Evolutionary conservation across 2,797 vertebrate genomes (phyloP).

Genomic region (Pogonophryne albipinna): DNA sequence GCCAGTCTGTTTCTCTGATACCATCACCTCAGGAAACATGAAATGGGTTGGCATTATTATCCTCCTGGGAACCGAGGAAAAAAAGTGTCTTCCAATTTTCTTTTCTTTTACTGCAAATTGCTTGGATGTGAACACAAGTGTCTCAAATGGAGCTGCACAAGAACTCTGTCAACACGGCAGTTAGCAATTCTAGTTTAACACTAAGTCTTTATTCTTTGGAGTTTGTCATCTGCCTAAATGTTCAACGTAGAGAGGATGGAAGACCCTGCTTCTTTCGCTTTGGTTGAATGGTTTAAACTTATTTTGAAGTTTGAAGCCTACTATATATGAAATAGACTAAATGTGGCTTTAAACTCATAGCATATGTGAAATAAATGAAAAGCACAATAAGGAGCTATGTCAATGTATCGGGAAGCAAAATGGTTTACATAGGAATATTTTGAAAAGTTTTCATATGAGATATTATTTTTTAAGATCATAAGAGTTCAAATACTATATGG

Average conservation of each 20-base stretch:
- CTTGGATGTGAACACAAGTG: conserved; percentile 27
- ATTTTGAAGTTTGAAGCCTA: neutral
- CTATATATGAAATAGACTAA: conserved; percentile 6
- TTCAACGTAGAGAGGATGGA: neutral
- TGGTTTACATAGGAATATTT: conserved; percentile 10
- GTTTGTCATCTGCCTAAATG: neutral
- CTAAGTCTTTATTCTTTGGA: neutral
- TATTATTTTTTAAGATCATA: no score
- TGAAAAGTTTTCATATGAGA: neutral
- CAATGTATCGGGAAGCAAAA: neutral
- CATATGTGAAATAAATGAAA: neutral
- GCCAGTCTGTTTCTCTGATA: conserved; percentile 45
- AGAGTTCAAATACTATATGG: neutral
- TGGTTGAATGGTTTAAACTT: neutral
- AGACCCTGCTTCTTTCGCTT: neutral
- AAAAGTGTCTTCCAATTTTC: no score
- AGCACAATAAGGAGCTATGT: neutral
- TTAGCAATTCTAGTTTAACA: conserved; percentile 69
- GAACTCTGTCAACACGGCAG: conserved; percentile 72
- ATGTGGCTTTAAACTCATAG: conserved; percentile 7
- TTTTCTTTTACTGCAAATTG: conserved; percentile 14
- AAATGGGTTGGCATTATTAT: conserved; percentile 31
- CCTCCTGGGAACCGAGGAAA: no score
- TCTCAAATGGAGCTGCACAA: conserved; percentile 51
- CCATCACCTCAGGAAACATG: conserved; percentile 39